Base-by-base conservation (phyloP, 2,113 vertebrate species). In the Neotragus moschatus region DNA sequence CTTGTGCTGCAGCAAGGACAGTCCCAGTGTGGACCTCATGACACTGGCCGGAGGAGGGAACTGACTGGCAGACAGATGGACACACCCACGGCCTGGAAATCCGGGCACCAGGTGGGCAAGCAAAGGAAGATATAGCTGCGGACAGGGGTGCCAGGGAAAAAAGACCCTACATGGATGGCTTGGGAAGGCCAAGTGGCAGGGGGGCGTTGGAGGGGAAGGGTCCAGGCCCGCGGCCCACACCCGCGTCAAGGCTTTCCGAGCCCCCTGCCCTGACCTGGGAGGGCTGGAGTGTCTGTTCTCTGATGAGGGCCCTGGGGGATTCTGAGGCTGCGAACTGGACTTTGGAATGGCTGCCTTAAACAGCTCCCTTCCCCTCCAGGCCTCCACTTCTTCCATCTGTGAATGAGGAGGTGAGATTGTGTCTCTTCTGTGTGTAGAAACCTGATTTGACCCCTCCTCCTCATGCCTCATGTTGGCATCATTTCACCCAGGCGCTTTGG, bases 141-240 rank as follows among this genome's bases (percentile, higher is more conserved):
- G 51, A 39, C 17, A 33, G 30, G 16, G 16, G 70, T 49, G 55
- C 25, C 33, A 23, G n/a, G 61, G 43, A 55, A 15, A 28, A 7
- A n/a, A 47, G 43, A 45, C 33, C 17, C 14, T 11, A 26, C 3
- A 0, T 3, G 21, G 51, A n/a, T 4, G 3, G 79, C 81, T 12
- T 39, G 15, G 49, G 61, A 66, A 58, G 75, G 53, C 30, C 47
- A 17, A 21, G 33, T n/a, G 51, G 21, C 77, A 28, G 17, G 56
- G 19, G 51, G 28, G 8, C 9, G 0, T 36, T 9, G 0, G 53
- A 60, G 25, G n/a, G 51, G 15, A 47, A 25, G 56, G 66, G 33
- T 63, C 81, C 14, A 36, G 23, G 60, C 28, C 47, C 12, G 13
- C 43, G 6, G 3, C 33, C 79, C 23, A 45, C 36, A 3, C 10